Evolutionary conservation across 2,797 vertebrate genomes (phyloP).

Genomic region (Lagodon rhomboides): DNA sequence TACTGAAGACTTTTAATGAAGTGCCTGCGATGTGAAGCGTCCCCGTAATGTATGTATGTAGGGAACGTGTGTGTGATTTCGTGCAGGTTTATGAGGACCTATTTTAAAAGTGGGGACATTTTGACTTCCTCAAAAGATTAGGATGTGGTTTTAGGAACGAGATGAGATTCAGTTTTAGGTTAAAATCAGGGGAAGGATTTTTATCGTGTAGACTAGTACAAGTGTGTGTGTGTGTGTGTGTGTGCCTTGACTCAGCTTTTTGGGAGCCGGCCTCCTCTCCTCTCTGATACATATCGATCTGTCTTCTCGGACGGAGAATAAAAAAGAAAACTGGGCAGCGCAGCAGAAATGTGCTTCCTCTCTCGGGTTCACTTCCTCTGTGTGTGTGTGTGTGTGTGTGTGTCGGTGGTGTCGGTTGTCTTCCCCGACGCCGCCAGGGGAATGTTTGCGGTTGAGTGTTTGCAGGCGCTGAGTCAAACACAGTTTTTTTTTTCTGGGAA

Average conservation of each 20-base stretch:
- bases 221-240: slow-evolving; percentile 34
- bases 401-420: slow-evolving; percentile 64
- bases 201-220: background rate
- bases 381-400: slow-evolving; percentile 3
- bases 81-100: background rate
- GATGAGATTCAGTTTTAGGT: background rate
- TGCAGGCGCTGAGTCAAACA: slow-evolving; percentile 65
- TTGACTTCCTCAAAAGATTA: background rate
- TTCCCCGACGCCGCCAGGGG: slow-evolving; percentile 38
- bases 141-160: background rate
- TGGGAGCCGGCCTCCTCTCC: slow-evolving; percentile 48
- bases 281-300: slow-evolving; percentile 65
- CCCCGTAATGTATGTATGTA: background rate
- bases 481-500: slow-evolving; percentile 43
- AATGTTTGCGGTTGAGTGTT: slow-evolving; percentile 77
- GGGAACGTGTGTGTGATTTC: background rate
- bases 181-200: too few species aligned
- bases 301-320: slow-evolving; percentile 38
- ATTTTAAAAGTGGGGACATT: background rate
- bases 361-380: slow-evolving; percentile 71
- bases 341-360: slow-evolving; percentile 77
- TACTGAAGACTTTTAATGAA: background rate
- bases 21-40: background rate
- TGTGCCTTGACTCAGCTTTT: slow-evolving; percentile 75
- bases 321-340: slow-evolving; percentile 42